Conservation (phyloP, 2,888 invertebrate genomes). For the Selenia dentaria region DNA sequence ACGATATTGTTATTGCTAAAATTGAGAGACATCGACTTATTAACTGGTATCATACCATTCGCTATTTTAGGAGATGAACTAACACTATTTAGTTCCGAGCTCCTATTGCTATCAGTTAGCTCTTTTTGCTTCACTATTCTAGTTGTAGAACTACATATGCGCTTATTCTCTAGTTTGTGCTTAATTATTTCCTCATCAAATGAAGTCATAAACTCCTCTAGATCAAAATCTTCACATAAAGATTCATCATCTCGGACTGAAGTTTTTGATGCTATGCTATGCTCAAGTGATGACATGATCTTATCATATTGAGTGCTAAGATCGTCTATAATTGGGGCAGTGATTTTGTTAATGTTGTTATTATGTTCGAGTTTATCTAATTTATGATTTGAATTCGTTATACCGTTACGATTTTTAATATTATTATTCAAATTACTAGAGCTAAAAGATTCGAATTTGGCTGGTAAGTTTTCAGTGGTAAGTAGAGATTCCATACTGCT, state of each 20-base stretch:
- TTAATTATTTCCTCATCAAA: constrained; percentile 86
- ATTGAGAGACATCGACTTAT: constrained; percentile 83
- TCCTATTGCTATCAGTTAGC: constrained; percentile 59
- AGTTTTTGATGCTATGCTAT: constrained; percentile 74
- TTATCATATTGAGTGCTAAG: constrained; percentile 79
- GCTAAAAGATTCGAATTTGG: constrained; percentile 76
- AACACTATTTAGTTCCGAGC: constrained; percentile 61
- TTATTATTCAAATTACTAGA: constrained; percentile 58
- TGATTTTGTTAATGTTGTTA: constrained; percentile 53
- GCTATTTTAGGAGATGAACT: constrained; percentile 65
- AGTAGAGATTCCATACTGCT: constrained; percentile 81
- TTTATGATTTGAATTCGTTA: constrained; percentile 46
- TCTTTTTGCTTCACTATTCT: constrained; percentile 71
- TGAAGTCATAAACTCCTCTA: constrained; percentile 88
- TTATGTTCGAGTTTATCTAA: constrained; percentile 49
- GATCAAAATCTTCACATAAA: constrained; percentile 85
- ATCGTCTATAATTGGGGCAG: constrained; percentile 64
- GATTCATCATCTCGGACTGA: constrained; percentile 78
- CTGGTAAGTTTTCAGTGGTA: constrained; percentile 77
- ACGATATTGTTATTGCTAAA: constrained; percentile 82
- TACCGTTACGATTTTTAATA: constrained; percentile 53
- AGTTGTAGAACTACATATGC: constrained; percentile 78
- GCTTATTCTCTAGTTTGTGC: constrained; percentile 69
- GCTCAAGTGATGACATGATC: constrained; percentile 80
- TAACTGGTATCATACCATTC: constrained; percentile 72